These are phyloP conservation scores for Serinus canaria DNA, from an alignment of 2,113 vertebrate species.

Conservation along the genomic window DNA sequence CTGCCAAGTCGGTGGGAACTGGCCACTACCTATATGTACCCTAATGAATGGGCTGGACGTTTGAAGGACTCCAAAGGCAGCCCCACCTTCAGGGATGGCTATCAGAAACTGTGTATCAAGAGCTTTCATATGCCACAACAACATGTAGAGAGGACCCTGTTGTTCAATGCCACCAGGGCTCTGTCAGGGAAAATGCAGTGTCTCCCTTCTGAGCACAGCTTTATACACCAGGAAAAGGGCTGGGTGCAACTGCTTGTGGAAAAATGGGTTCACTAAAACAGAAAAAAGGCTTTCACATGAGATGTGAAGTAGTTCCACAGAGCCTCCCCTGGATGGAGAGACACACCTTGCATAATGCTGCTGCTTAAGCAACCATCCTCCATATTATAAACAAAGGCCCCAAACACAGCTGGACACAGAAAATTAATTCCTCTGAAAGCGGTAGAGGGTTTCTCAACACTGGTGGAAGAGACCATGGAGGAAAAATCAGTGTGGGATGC, in stretches of 20 bases:
- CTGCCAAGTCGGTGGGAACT: not conserved
- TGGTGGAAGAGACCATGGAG: not conserved
- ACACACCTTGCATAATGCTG: not conserved
- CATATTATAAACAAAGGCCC: not conserved
- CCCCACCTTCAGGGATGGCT: not conserved
- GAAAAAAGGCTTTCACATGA: not conserved
- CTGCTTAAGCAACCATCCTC: not conserved
- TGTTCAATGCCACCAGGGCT: not conserved
- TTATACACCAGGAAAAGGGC: accelerated
- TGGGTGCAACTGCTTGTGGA: not conserved
- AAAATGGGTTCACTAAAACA: not conserved
- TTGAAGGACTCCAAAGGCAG: not conserved
- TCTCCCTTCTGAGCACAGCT: not conserved
- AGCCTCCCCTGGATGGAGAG: not conserved
- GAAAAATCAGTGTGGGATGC: not conserved
- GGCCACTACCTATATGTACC: not conserved
- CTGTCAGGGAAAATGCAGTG: accelerated
- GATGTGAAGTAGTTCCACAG: not conserved
- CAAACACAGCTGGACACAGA: not conserved
- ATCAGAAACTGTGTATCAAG: not conserved
- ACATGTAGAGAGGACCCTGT: accelerated
- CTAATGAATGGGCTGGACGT: not conserved
- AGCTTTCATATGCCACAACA: accelerated
- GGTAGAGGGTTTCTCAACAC: not conserved
- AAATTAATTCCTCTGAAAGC: not conserved